Conservation (phyloP, 2,797 vertebrate species). For the Danio kyathit region DNA sequence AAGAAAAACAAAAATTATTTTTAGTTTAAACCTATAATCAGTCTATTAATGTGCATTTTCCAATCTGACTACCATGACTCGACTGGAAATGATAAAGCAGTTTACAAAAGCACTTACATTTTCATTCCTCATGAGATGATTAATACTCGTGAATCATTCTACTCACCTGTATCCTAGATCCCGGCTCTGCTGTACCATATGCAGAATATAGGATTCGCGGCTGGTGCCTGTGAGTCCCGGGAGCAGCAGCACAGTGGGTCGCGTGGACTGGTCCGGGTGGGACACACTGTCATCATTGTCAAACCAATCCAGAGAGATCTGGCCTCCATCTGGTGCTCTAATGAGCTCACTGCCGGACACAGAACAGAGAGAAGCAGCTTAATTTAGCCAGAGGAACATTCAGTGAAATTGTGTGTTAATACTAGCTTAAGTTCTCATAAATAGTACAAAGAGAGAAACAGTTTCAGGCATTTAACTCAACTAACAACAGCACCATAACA, state of each 20-base stretch:
- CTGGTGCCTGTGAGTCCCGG: constrained; percentile 98
- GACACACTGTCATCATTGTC: constrained; percentile 88
- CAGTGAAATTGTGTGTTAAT: constrained; percentile 18
- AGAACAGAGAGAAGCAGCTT: constrained; percentile 29
- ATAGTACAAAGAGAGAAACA: constrained; percentile 12
- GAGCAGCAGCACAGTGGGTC: constrained; percentile 92
- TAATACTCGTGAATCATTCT: background rate
- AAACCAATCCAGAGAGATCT: constrained; percentile 99
- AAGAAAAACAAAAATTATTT: no score
- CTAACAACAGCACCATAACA: background rate
- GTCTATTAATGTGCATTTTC: no score
- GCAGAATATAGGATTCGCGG: constrained; percentile 97
- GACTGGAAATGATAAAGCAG: no score
- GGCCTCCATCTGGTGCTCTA: constrained; percentile 96
- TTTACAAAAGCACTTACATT: background rate
- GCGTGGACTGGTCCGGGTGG: constrained; percentile 84
- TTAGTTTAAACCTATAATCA: no score
- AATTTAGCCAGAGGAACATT: constrained; percentile 30
- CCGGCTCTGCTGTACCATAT: constrained; percentile 96
- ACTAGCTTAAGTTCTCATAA: constrained; percentile 1
- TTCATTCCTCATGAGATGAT: background rate
- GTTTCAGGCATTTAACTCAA: background rate
- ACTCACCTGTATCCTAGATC: constrained; percentile 94
- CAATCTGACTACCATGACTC: no score
- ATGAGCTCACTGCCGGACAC: constrained; percentile 90